Base-by-base conservation (phyloP, 1,140 invertebrate species). In the Apis laboriosa region DNA sequence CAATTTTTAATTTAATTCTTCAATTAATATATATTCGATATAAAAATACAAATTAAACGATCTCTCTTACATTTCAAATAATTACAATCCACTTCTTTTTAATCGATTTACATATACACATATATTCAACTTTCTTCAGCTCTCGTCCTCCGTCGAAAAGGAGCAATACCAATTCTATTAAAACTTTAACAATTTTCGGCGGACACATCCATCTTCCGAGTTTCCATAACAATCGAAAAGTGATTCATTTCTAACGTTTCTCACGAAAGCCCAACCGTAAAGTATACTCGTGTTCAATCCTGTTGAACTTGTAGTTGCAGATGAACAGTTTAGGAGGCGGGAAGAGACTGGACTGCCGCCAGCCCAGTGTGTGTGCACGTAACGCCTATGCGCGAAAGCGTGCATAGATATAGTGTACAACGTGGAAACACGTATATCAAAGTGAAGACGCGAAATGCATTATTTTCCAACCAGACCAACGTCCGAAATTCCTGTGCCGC, bases 271-370 rank as follows among this genome's bases (percentile, higher is more conserved):
- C 71, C 74, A 66, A 74, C 86, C 58, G 76, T 60, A 70, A 86
- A 86, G 77, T 76, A 83, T 73, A 66, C 55, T 17, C 58, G n/a
- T 51, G 55, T 80, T 56, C 85, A 60, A 81, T 77, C 77, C 70
- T 67, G 73, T 61, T 71, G 66, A 84, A 88, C 73, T 86, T 67
- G 77, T 60, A 75, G 5, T 73, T 84, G 66, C 86, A 71, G 86
- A 88, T 84, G 74, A 88, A 88, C 87, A 87, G 73, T 85, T 68
- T 60, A n/a, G 55, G 9, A 63, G 67, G 63, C 24, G 17, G 55
- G 67, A 81, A 81, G 61, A 55, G 72, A 75, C 43, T 3, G 19
- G 53, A 13, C 49, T 55, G 51, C 4, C 4, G 51, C 4, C 4
- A 43, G 21, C n/a, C 28, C 21, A 61, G 60, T 53, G 28, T 74